phyloP scores from a whole-genome alignment of 1,140 invertebrate genomes.

The Sitobion miscanthi region DNA sequence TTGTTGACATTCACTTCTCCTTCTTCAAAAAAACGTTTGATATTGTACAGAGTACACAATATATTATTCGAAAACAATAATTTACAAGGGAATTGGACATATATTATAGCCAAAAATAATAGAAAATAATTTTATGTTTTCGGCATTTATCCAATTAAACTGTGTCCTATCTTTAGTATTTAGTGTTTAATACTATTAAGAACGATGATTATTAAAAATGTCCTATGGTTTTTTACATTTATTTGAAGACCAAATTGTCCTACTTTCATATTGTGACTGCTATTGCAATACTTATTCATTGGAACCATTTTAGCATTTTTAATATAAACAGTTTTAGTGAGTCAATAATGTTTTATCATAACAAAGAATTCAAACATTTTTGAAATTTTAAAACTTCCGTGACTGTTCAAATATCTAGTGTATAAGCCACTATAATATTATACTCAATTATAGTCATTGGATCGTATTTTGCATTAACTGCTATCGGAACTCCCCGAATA shows the following conservation, averaged over 20 bases:
- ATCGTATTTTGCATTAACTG: background rate
- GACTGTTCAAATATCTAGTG: background rate
- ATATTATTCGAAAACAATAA: background rate
- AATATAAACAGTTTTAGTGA: background rate
- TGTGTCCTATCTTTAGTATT: background rate
- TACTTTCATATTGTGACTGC: background rate
- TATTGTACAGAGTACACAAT: background rate
- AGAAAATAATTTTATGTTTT: background rate
- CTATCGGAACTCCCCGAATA: background rate
- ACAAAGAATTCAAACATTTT: background rate
- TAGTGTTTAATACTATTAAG: conserved; percentile 5
- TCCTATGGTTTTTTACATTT: background rate
- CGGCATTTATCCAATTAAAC: background rate
- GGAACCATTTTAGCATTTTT: background rate
- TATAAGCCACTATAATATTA: background rate
- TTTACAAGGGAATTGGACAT: too few species aligned
- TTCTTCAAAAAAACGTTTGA: background rate
- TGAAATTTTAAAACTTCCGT: background rate
- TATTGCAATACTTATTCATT: background rate
- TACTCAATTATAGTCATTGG: background rate
- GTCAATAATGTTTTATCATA: background rate
- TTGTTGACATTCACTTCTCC: background rate
- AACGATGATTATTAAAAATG: background rate
- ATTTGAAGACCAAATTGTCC: background rate
- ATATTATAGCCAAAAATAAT: background rate